Evolutionary conservation across 2,888 invertebrate species (phyloP).

Genomic region (Acleris literana): DNA sequence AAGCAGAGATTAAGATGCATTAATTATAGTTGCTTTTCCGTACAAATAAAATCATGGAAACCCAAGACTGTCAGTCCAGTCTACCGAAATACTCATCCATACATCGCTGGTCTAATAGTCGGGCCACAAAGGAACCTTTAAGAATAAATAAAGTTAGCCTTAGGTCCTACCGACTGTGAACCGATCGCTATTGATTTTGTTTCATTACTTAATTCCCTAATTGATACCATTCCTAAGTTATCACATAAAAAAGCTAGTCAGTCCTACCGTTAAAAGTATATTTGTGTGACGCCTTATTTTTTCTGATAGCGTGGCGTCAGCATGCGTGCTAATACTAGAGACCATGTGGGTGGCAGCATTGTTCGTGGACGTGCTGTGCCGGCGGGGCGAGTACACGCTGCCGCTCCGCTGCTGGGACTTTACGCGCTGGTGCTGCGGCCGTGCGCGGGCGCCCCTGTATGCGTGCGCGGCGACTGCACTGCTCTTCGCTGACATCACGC

Average conservation of each 20-base stretch:
- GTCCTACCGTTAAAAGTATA: background rate
- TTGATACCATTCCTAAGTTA: too few species aligned
- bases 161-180: too few species aligned
- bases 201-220: too few species aligned
- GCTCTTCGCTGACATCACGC: slow-evolving; percentile 70
- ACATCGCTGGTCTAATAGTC: too few species aligned
- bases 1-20: too few species aligned
- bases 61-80: too few species aligned
- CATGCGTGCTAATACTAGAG: slow-evolving; percentile 68
- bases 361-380: slow-evolving; percentile 74
- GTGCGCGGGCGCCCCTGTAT: slow-evolving; percentile 74
- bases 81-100: too few species aligned
- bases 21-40: too few species aligned
- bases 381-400: slow-evolving; percentile 74
- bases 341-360: slow-evolving; percentile 79
- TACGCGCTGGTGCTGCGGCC: slow-evolving; percentile 74
- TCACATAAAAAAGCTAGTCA: background rate
- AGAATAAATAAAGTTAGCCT: too few species aligned
- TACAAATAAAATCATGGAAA: too few species aligned
- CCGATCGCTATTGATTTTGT: too few species aligned
- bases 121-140: too few species aligned
- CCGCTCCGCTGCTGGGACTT: slow-evolving; percentile 77
- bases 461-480: slow-evolving; percentile 76
- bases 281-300: background rate
- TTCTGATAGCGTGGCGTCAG: slow-evolving; percentile 65